Evolutionary conservation across 2,797 vertebrate species (phyloP).

Genomic region (Eleutherodactylus coqui): DNA sequence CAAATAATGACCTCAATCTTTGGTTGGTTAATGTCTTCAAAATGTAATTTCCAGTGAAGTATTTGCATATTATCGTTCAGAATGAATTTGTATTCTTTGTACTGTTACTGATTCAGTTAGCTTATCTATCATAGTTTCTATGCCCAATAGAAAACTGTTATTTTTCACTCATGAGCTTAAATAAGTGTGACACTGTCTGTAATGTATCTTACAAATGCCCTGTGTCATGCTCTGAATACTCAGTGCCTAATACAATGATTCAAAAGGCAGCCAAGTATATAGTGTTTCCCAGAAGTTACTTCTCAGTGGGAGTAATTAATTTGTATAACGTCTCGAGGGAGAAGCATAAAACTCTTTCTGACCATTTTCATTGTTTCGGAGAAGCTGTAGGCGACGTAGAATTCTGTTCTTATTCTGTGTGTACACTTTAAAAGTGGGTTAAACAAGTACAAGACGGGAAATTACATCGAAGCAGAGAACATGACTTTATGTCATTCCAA

Average conservation of each 20-base stretch:
- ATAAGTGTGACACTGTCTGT: constrained; percentile 16
- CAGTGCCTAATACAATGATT: neutral
- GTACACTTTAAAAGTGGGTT: neutral
- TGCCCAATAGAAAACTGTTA: neutral
- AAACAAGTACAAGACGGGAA: neutral
- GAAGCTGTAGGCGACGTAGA: constrained; percentile 1
- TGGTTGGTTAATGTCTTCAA: neutral
- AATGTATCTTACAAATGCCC: constrained; percentile 15
- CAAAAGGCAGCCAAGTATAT: constrained; percentile 15
- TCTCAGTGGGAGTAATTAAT: constrained; percentile 25
- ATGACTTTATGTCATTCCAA: neutral
- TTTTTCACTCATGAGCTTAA: constrained; percentile 18
- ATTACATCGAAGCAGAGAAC: neutral
- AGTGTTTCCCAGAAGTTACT: constrained; percentile 21
- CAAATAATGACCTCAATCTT: constrained; percentile 17
- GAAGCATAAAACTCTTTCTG: neutral
- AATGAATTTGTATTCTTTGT: neutral
- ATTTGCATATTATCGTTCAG: constrained; percentile 6
- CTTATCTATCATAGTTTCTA: neutral
- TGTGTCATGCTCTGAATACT: constrained; percentile 10
- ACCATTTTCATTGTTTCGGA: constrained; percentile 10
- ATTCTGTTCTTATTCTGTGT: neutral
- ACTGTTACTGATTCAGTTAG: neutral
- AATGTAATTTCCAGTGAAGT: constrained; percentile 6
- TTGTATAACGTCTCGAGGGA: constrained; percentile 10